Evolutionary conservation across 1,140 invertebrate species (phyloP), one percentile per base, ranked within the genome.

Genomic region (Chrysomallon squamiferum): DNA sequence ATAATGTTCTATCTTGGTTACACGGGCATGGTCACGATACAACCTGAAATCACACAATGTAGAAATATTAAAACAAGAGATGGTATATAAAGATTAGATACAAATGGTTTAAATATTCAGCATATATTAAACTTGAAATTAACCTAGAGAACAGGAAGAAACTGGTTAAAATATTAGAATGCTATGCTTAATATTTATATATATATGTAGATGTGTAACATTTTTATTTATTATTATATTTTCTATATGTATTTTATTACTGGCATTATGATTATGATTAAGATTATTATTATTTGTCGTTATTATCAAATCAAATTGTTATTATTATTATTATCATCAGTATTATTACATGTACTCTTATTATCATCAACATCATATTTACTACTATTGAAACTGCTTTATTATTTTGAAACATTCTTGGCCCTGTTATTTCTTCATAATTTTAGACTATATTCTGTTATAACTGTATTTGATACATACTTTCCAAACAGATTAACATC

Each of bases 401-500:
- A n/a, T n/a, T n/a, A n/a, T n/a, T n/a, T n/a, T n/a, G n/a, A n/a
- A n/a, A n/a, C n/a, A n/a, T n/a, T n/a, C n/a, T n/a, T n/a, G n/a
- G n/a, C n/a, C n/a, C n/a, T n/a, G n/a, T n/a, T n/a, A 38, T 15
- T 38, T 38, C 6, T 38, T 38, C 35, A 38, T 7, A 38, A 15
- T 15, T 38, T 38, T 38, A 38, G 35, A 5, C 35, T 38, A 38
- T 15, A 38, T 38, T 7, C 5, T 38, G 5, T 38, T 7, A 38
- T 15, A 7, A 7, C 5, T 7, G 15, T 15, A 38, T 38, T 38
- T 38, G 35, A 9, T 45, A 59, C 69, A 62, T 76, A 81, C 79
- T 77, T 84, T 62, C 83, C 78, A 57, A 66, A 71, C 15, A 88
- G 67, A 69, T 87, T 87, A 18, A 84, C 74, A 76, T 88, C 87